phyloP scores from a whole-genome alignment of 2,797 vertebrate genomes.

The Delichon dasypus region DNA sequence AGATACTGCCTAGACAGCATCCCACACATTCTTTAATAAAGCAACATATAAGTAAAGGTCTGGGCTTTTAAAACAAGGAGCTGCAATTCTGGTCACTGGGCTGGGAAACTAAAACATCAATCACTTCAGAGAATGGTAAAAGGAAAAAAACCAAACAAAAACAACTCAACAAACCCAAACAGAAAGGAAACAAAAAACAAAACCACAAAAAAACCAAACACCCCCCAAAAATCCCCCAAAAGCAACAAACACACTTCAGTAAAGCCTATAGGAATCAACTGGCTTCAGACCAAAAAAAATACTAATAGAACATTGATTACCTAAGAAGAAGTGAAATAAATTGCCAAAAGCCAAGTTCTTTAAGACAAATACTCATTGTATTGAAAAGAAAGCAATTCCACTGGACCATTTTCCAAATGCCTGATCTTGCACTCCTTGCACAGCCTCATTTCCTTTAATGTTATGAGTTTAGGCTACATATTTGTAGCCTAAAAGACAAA shows the following conservation, averaged over 20 bases:
- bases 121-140: neutral
- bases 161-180: neutral
- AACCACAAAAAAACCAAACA: neutral
- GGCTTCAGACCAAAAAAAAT: conserved; percentile 10
- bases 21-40: neutral
- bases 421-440: neutral
- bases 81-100: neutral
- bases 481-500: neutral
- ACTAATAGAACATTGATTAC: conserved; percentile 13
- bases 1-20: neutral
- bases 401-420: neutral
- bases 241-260: neutral
- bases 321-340: neutral
- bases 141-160: neutral
- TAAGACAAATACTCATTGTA: conserved; percentile 1
- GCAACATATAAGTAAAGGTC: neutral
- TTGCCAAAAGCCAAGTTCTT: conserved; percentile 8
- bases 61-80: neutral
- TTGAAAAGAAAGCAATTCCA: neutral
- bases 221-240: too few relatives aligned
- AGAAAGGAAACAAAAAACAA: neutral
- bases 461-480: neutral
- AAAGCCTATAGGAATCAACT: neutral
- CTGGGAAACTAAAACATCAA: neutral
- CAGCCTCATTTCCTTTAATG: conserved; percentile 1